phyloP scores from a whole-genome alignment of 2,113 vertebrate species.

The Girardinichthys multiradiatus region DNA sequence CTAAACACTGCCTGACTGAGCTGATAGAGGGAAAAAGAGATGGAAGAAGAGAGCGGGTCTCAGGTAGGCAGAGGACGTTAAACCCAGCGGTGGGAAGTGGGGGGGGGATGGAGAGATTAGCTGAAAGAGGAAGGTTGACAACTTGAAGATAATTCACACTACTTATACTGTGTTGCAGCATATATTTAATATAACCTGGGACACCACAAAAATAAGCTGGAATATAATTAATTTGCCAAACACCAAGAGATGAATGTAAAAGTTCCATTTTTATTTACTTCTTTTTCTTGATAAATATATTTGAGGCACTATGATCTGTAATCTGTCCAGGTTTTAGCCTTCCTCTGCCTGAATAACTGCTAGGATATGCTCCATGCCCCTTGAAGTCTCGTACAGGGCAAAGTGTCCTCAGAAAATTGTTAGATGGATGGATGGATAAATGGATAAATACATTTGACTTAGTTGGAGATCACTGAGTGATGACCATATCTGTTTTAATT shows the following conservation, averaged over 20 bases:
- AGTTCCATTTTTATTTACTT: neutral
- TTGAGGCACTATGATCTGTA: neutral
- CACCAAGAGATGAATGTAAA: neutral
- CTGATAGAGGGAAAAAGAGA: constrained; percentile 12
- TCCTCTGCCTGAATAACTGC: too few relatives aligned
- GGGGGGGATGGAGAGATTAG: constrained; percentile 62
- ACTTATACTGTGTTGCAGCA: constrained; percentile 7
- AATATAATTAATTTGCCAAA: neutral
- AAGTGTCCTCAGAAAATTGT: too few relatives aligned
- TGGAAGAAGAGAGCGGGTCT: constrained; percentile 27
- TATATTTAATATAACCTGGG: constrained; percentile 12
- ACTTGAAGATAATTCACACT: constrained; percentile 35
- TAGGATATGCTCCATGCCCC: too few relatives aligned
- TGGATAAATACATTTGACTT: too few relatives aligned
- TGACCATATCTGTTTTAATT: too few relatives aligned
- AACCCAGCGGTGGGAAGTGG: constrained; percentile 54
- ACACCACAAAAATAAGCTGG: too few relatives aligned
- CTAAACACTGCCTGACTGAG: constrained; percentile 43
- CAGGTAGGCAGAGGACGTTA: constrained; percentile 61
- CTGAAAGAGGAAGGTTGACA: constrained; percentile 56
- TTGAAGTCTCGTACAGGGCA: too few relatives aligned
- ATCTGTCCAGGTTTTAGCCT: too few relatives aligned
- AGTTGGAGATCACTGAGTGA: too few relatives aligned
- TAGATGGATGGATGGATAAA: too few relatives aligned
- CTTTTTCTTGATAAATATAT: neutral